A percentile compares a stretch with the other conserved stretches of the same genome.
phyloP scores from a whole-genome alignment of 2,888 invertebrate genomes.

The Galeruca laticollis region DNA sequence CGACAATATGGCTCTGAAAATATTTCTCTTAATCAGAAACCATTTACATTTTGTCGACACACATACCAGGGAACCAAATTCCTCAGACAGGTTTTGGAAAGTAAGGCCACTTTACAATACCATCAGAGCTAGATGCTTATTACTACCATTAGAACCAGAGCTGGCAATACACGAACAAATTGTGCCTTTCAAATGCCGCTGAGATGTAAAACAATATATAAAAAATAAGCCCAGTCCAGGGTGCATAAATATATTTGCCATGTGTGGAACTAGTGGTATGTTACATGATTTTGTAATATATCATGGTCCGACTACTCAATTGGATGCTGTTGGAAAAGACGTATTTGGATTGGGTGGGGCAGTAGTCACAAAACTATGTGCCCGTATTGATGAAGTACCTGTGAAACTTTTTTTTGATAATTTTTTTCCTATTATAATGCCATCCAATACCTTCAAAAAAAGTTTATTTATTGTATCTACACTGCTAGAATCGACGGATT shows the following conservation, averaged over 20 bases:
- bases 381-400: too few relatives aligned
- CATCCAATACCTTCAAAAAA: constrained; percentile 16
- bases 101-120: constrained; percentile 24
- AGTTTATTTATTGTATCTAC: constrained; percentile 1
- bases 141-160: constrained; percentile 22
- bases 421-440: constrained; percentile 16
- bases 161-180: too few relatives aligned
- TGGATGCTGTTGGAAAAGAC: too few relatives aligned
- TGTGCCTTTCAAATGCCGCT: constrained; percentile 6
- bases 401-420: background rate
- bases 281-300: constrained; percentile 16
- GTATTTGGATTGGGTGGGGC: too few relatives aligned
- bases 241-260: constrained; percentile 12
- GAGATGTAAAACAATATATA: constrained; percentile 17
- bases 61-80: constrained; percentile 23
- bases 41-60: constrained; percentile 16
- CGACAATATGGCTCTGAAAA: constrained; percentile 11
- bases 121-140: constrained; percentile 21
- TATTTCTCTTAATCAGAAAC: too few relatives aligned
- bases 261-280: constrained; percentile 8
- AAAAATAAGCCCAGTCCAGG: constrained; percentile 17
- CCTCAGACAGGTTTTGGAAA: constrained; percentile 19
- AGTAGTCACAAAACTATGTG: too few relatives aligned
- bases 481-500: constrained; percentile 11
- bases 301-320: constrained; percentile 18